A percentile compares a stretch with the other conserved stretches of the same genome.
Evolutionary conservation across 2,888 invertebrate species (phyloP).

Genomic region (Meteorus cinctellus): DNA sequence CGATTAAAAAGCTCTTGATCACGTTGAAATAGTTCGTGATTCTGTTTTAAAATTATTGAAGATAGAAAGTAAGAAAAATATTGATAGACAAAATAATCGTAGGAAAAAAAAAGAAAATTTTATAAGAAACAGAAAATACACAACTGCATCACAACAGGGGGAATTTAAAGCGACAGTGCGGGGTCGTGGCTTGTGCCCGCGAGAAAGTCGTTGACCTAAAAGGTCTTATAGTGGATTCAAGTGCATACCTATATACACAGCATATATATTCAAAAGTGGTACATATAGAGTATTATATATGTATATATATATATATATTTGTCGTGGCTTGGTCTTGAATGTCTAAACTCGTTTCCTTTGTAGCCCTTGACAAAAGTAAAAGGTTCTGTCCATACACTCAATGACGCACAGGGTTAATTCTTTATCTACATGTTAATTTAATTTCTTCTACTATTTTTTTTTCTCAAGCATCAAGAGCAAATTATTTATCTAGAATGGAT

Average conservation of each 20-base stretch:
- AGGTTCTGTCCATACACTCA: background rate
- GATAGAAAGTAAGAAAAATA: background rate
- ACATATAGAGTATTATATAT: background rate
- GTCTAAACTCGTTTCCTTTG: constrained; percentile 45
- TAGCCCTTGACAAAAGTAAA: constrained; percentile 9
- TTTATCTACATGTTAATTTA: background rate
- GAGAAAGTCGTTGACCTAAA: constrained; percentile 34
- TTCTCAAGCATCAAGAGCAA: background rate
- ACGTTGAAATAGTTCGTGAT: constrained; percentile 6
- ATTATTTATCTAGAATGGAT: background rate
- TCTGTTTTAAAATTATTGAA: background rate
- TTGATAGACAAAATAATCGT: background rate
- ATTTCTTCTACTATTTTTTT: background rate
- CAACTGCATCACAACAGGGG: constrained; percentile 15
- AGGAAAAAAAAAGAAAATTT: background rate
- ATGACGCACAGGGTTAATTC: background rate
- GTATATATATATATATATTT: background rate
- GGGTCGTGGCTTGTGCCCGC: constrained; percentile 15
- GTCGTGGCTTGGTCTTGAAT: constrained; percentile 40
- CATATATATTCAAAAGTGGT: background rate
- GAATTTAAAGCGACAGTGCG: background rate
- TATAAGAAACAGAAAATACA: background rate
- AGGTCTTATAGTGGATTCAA: constrained; percentile 42
- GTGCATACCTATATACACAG: constrained; percentile 36
- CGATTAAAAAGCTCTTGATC: background rate